A percentile compares a stretch with the other conserved stretches of the same genome.
phyloP scores from a whole-genome alignment of 2,113 vertebrate species.

The Cnemophilus loriae region DNA sequence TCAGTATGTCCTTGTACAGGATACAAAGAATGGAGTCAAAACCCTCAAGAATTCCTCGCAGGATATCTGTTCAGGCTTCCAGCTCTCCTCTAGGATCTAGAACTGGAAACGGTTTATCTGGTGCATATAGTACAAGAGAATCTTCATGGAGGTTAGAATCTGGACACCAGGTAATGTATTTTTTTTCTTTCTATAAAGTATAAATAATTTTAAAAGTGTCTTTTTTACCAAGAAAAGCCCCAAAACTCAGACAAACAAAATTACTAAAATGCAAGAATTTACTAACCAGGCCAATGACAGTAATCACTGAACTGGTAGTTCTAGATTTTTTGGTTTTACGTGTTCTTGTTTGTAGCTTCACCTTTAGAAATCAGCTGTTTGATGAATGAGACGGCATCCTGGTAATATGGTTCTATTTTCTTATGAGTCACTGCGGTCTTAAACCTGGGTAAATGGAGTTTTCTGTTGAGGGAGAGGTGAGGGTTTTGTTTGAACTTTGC shows the following conservation, averaged over 20 bases:
- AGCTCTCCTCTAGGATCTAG: slow-evolving; percentile 71
- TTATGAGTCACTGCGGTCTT: not conserved
- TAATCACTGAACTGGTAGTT: not conserved
- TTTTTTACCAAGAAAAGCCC: not conserved
- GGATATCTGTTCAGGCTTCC: slow-evolving; percentile 78
- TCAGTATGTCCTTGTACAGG: slow-evolving; percentile 45
- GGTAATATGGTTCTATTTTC: not conserved
- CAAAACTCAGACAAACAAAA: not conserved
- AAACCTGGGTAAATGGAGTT: not conserved
- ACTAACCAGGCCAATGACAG: not conserved
- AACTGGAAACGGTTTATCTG: slow-evolving; percentile 71
- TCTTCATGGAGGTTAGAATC: slow-evolving; percentile 81
- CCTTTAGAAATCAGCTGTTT: not conserved
- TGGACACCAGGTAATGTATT: slow-evolving; percentile 83
- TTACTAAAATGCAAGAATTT: not conserved
- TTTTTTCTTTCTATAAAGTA: not conserved
- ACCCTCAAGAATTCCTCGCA: slow-evolving; percentile 86
- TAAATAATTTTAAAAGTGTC: not conserved
- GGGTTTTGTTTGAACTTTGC: not conserved
- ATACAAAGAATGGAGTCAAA: slow-evolving; percentile 88
- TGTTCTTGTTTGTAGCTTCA: not conserved
- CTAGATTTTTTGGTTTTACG: not conserved
- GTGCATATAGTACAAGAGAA: slow-evolving; percentile 77
- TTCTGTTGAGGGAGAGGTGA: not conserved
- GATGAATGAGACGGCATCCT: not conserved